Evolutionary conservation across 2,888 invertebrate species (phyloP), one percentile per base, ranked within the genome.

Genomic region (Unio delphinus): DNA sequence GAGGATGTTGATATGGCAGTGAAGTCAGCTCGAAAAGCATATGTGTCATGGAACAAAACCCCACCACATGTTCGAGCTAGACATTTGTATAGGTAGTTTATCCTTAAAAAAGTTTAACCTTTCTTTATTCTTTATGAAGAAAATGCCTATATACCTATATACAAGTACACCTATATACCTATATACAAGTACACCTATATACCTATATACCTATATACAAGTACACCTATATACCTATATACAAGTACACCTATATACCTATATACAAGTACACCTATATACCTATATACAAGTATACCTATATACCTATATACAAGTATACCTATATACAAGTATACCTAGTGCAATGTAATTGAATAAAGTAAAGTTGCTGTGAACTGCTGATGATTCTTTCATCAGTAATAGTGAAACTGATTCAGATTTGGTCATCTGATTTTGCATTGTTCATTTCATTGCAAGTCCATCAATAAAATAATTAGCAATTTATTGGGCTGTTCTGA

Each of bases 1-100:
- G 85, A 84, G 63, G 90, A 89, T 84, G 86, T 89, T 26, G 85
- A 89, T 45, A 54, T 80, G 69, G 89, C 89, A 15, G 88, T 89
- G 4, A 77, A 75, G 45, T 80, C 87, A 30, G 84, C 89, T 7
- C 79, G 78, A 65, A 80, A 80, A 63, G 88, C 90, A 4, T 86
- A 83, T 64, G 73, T 82, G 54, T 72, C 82, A 11, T 90, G 90
- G 90, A 86, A 86, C 70, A 83, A 81, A 30, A 74, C 83, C n/a
- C 74, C 87, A 20, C 83, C 85, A 18, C 88, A 89, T 81, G 86
- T 82, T 56, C 68, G 89, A 62, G 88, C 89, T 15, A 75, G 87
- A 57, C 80, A 89, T 68, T 80, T 89, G 54, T 89, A 89, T 80
- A 89, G 89, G 89, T 89, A 67, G 61, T 65, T 26, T 45, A 45